phyloP scores from a whole-genome alignment of 2,888 invertebrate species.

The Zaprionus bogoriensis region DNA sequence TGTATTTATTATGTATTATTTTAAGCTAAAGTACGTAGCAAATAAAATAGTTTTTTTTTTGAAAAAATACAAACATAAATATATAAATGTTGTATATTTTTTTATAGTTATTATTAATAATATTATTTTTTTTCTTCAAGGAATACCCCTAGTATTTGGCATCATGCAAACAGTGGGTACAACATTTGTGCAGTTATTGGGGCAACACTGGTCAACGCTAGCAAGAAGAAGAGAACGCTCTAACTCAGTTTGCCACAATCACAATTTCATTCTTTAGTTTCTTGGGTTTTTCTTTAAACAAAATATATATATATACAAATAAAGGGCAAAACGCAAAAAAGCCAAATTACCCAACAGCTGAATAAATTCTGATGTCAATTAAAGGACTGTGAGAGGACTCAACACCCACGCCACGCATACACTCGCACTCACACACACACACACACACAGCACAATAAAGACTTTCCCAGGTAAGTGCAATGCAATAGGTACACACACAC shows the following conservation, averaged over 20 bases:
- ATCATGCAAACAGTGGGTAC: conserved; percentile 1
- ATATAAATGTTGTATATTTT: no score
- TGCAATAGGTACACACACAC: not conserved
- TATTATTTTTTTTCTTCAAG: not conserved
- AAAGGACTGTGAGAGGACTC: conserved; percentile 15
- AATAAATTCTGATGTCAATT: conserved; percentile 40
- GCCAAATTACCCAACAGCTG: conserved; percentile 12
- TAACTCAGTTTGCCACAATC: conserved; percentile 65
- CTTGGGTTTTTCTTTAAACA: conserved; percentile 67
- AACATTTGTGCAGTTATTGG: not conserved
- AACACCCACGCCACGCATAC: not conserved
- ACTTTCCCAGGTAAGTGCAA: conserved; percentile 37
- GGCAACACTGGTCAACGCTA: conserved; percentile 51
- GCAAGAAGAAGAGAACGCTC: conserved; percentile 57
- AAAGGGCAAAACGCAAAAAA: conserved; percentile 18
- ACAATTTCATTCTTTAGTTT: conserved; percentile 76
- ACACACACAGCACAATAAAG: not conserved
- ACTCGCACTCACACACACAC: no score
- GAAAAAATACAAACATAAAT: no score
- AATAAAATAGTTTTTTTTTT: not conserved
- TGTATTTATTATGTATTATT: no score
- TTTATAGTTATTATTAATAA: not conserved
- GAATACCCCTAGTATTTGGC: conserved; percentile 1
- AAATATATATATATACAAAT: conserved; percentile 35
- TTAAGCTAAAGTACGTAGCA: not conserved